Evolutionary conservation across 2,797 vertebrate species (phyloP), one percentile per base, ranked within the genome.

Genomic region (Tenualosa thibaudeaui): DNA sequence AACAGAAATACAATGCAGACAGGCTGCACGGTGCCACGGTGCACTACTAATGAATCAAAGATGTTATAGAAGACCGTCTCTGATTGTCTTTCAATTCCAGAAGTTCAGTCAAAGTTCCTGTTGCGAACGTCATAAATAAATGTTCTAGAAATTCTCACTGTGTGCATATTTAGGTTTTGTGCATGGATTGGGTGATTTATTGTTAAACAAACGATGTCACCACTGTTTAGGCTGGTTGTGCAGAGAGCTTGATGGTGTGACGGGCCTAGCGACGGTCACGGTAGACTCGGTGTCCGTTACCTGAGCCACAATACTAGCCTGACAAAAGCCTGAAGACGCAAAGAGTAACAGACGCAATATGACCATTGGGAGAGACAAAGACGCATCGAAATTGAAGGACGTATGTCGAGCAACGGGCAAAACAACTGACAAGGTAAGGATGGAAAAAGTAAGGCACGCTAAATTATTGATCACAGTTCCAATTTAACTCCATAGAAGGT

Each of bases 401-500:
- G 90, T 91, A 89, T 87, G 90, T 87, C 81, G 89, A 71, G 85
- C 83, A 26, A 87, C 86, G 50, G 87, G 87, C 17, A 89, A 84
- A 87, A 49, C 82, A 81, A 88, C 90, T 46, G 46, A 84, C 83
- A 92, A 89, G 93, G 94, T 94, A 91, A 92, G 93, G 85, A 85
- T 81, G 53, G 53, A 53, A 75, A 24, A 83, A 71, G 60, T 46
- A 78, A 71, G 65, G 65, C 65, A 15, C 17, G 40, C 40, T 78
- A 40, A 78, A 78, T 78, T 43, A 78, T 78, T 78, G 19, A 78
- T 78, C 71, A 46, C 46, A 78, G 71, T 78, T 46, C 71, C 37
- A 46, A 46, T 46, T 78, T 78, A 17, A 15, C 24, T 37, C 13
- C 31, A 71, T 3, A 22, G 26, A 71, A 31, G 31, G 71, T 78